Conservation (phyloP, 2,888 invertebrate species). For the Carcina quercana region DNA sequence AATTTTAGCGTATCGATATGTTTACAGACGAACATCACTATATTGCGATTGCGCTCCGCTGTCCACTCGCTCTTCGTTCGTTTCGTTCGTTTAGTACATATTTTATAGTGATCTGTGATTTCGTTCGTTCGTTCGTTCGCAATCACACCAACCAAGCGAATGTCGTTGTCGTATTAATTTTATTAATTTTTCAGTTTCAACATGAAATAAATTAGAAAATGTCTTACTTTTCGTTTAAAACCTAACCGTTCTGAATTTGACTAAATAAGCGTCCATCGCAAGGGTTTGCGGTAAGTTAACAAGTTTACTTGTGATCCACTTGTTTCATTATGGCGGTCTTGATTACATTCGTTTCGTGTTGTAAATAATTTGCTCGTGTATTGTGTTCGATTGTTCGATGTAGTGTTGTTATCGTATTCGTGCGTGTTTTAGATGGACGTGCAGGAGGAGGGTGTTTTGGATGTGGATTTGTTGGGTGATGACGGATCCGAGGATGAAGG, state of each 20-base stretch:
- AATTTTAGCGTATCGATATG: too few relatives aligned
- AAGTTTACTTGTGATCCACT: conserved; percentile 49
- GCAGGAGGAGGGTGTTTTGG: conserved; percentile 67
- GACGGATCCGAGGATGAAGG: conserved; percentile 85
- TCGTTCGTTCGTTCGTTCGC: too few relatives aligned
- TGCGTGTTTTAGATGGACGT: conserved; percentile 61
- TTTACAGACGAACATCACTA: too few relatives aligned
- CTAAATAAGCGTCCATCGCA: conserved; percentile 56
- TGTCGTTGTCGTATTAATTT: conserved; percentile 43
- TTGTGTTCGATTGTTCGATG: too few relatives aligned
- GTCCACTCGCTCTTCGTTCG: too few relatives aligned
- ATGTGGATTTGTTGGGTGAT: conserved; percentile 83
- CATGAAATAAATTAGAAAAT: conserved; percentile 48
- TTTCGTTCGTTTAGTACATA: too few relatives aligned
- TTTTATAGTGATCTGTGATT: too few relatives aligned
- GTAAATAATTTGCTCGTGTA: conserved; percentile 37
- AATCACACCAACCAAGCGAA: too few relatives aligned
- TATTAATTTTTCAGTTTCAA: conserved; percentile 41
- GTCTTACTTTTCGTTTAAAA: conserved; percentile 39
- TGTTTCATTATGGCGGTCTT: conserved; percentile 72
- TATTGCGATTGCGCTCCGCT: too few relatives aligned
- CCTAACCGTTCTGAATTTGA: conserved; percentile 43
- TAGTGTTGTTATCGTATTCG: conserved; percentile 10
- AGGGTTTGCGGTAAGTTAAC: conserved; percentile 60
- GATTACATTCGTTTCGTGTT: conserved; percentile 36